These are phyloP conservation scores for Caradrina clavipalpis DNA, from an alignment of 2,888 invertebrate genomes.

Conservation along the genomic window DNA sequence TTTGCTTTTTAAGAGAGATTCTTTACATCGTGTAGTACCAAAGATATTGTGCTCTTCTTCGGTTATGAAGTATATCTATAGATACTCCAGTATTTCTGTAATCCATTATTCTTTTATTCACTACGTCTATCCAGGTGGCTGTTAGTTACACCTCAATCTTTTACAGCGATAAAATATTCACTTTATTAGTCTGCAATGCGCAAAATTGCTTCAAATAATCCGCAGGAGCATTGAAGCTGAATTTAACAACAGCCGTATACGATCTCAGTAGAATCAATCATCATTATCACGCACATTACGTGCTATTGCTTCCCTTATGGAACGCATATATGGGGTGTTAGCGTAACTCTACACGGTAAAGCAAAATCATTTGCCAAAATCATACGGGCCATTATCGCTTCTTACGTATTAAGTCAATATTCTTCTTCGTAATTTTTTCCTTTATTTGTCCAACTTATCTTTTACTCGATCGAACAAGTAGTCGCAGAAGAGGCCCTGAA, in stretches of 20 bases:
- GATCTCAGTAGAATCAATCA: conserved; percentile 53
- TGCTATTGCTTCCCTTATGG: conserved; percentile 41
- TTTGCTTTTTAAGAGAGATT: conserved; percentile 21
- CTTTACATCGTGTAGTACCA: conserved; percentile 25
- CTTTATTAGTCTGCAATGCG: conserved; percentile 59
- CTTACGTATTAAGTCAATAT: conserved; percentile 15
- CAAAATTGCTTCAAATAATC: conserved; percentile 63
- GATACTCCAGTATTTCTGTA: neutral
- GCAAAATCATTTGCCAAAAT: conserved; percentile 37
- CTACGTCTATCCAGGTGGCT: neutral
- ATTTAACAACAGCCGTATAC: conserved; percentile 43
- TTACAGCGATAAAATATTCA: conserved; percentile 59
- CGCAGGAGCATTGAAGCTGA: conserved; percentile 48
- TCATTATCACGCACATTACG: conserved; percentile 58
- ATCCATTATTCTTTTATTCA: neutral
- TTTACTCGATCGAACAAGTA: conserved; percentile 19
- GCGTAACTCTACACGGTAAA: conserved; percentile 10
- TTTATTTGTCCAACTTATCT: conserved; percentile 24
- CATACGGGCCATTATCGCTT: conserved; percentile 10
- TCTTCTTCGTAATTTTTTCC: neutral
- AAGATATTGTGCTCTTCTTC: too few relatives aligned
- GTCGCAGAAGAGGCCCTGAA: conserved; percentile 16
- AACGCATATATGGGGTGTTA: conserved; percentile 35
- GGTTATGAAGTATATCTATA: neutral
- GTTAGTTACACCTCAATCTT: conserved; percentile 8